Evolutionary conservation across 2,888 invertebrate species (phyloP).

Genomic region (Pteria penguin): DNA sequence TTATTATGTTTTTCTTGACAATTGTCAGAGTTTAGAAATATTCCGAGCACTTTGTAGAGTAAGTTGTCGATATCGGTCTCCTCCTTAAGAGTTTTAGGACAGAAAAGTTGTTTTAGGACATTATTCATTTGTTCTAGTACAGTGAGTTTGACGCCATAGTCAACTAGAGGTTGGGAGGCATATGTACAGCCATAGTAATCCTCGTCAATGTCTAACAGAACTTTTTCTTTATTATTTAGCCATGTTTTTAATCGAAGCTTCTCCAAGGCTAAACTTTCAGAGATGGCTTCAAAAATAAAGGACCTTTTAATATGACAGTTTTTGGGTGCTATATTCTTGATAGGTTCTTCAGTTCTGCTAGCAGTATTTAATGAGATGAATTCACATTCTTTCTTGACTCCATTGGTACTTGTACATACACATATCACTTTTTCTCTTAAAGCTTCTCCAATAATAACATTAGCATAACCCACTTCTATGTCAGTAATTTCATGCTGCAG

Average conservation of each 20-base stretch:
- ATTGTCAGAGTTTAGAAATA: conserved; percentile 20
- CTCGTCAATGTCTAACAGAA: conserved; percentile 72
- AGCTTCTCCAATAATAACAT: conserved; percentile 24
- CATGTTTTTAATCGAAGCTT: conserved; percentile 44
- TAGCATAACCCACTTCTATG: conserved; percentile 53
- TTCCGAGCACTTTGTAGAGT: conserved; percentile 32
- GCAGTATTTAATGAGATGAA: background rate
- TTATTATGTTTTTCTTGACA: background rate
- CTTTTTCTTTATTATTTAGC: conserved; percentile 45
- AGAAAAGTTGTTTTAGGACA: conserved; percentile 55
- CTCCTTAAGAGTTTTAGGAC: conserved; percentile 53
- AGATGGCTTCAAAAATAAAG: conserved; percentile 57
- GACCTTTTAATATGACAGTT: conserved; percentile 52
- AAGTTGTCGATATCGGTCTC: conserved; percentile 58
- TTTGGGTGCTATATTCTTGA: background rate
- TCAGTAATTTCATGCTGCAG: conserved; percentile 50
- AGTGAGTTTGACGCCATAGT: conserved; percentile 43
- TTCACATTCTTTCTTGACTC: conserved; percentile 27
- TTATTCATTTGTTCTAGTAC: conserved; percentile 51
- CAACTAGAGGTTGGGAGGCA: conserved; percentile 57
- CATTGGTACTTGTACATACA: conserved; percentile 46
- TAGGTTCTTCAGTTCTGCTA: background rate
- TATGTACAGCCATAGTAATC: conserved; percentile 70
- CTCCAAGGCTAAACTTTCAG: conserved; percentile 54
- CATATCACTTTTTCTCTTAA: conserved; percentile 47